Percentiles rank a stretch among this genome's conserved stretches.
These are phyloP conservation scores for Bombus superbus DNA, from an alignment of 1,140 invertebrate species.

Conservation along the genomic window DNA sequence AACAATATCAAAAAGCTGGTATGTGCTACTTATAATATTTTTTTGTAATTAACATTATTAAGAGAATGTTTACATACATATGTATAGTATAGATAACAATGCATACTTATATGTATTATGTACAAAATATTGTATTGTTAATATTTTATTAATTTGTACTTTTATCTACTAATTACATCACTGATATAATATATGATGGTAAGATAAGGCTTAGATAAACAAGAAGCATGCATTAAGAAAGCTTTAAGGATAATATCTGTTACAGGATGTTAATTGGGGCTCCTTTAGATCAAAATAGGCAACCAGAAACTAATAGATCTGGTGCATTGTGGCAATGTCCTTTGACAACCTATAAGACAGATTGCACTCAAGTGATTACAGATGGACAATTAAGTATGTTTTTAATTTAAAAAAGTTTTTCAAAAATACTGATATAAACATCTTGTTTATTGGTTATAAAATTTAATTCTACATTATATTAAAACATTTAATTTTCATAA, in stretches of 20 bases:
- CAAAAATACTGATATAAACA: conserved; percentile 26
- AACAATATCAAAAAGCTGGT: conserved; percentile 85
- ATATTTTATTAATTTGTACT: neutral
- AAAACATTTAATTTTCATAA: neutral
- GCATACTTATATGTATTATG: neutral
- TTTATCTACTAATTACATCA: neutral
- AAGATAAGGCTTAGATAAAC: neutral
- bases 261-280: conserved; percentile 96
- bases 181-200: neutral
- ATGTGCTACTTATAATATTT: conserved; percentile 68
- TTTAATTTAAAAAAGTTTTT: conserved; percentile 2
- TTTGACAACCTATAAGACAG: conserved; percentile 85
- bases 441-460: conserved; percentile 19
- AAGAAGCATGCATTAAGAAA: too few relatives aligned
- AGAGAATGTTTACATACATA: neutral
- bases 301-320: conserved; percentile 92
- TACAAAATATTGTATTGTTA: neutral
- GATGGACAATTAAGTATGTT: conserved; percentile 90
- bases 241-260: neutral
- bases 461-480: conserved; percentile 18
- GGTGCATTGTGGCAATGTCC: conserved; percentile 95
- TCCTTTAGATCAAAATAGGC: conserved; percentile 92
- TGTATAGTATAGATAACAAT: neutral
- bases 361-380: conserved; percentile 93
- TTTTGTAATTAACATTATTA: conserved; percentile 4